These are phyloP conservation scores for Austrolebias charrua DNA, from an alignment of 2,797 vertebrate species.

Conservation along the genomic window DNA sequence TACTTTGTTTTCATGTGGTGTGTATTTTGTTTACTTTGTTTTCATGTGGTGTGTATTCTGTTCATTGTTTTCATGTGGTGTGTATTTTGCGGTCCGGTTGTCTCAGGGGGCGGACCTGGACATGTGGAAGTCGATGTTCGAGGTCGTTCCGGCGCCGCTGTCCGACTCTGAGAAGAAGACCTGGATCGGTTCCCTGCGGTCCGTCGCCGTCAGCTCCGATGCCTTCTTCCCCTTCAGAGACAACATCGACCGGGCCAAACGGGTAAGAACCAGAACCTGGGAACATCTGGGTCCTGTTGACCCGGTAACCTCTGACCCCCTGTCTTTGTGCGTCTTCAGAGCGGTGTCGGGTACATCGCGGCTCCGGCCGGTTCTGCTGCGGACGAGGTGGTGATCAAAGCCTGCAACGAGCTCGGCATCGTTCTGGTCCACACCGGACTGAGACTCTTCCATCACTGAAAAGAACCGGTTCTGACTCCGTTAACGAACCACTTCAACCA, in stretches of 20 bases:
- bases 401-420: conserved; percentile 91
- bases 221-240: conserved; percentile 96
- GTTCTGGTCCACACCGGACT: conserved; percentile 90
- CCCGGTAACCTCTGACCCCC: background rate
- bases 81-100: no score
- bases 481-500: conserved; percentile 14
- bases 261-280: conserved; percentile 69
- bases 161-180: conserved; percentile 83
- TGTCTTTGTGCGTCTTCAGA: conserved; percentile 73
- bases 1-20: no score
- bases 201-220: conserved; percentile 91
- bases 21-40: no score
- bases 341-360: conserved; percentile 91
- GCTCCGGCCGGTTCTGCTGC: conserved; percentile 91
- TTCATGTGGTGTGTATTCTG: no score
- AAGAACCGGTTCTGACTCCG: conserved; percentile 17
- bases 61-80: no score
- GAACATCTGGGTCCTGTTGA: no score
- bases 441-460: conserved; percentile 96
- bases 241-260: conserved; percentile 93
- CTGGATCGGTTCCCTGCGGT: conserved; percentile 87
- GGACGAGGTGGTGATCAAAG: conserved; percentile 88
- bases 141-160: conserved; percentile 86
- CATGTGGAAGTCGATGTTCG: conserved; percentile 89
- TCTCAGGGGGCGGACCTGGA: conserved; percentile 73